Evolutionary conservation across 2,888 invertebrate species (phyloP), one percentile per base, ranked within the genome.

Genomic region (Griposia aprilina): DNA sequence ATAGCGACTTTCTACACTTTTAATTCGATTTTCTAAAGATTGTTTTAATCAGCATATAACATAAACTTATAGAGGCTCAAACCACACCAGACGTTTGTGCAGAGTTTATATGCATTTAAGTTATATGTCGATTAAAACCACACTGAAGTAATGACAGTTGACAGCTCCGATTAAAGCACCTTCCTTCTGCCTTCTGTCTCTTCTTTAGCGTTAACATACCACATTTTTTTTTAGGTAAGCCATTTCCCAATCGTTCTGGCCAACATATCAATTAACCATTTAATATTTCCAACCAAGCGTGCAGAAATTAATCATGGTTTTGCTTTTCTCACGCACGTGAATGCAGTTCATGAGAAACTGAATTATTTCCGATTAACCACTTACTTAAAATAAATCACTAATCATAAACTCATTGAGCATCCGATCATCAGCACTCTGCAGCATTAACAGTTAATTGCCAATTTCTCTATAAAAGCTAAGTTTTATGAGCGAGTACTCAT

Each of bases 361-460:
- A 36, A 36, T 36, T 36, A 36, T 36, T 69, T 48, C 45, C 26
- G 50, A 71, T 63, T 66, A n/a, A 81, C 36, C 30, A 20, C 52
- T 36, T 55, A 50, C 60, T 80, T 70, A 80, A 74, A 59, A 45
- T 70, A 36, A 69, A 66, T 55, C 23, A 30, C 48, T 30, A 70
- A 81, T 66, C 65, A 70, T 55, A 67, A 68, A 71, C 45, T 62
- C 62, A 76, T 71, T 83, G 55, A 74, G 59, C 70, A 70, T 67
- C 45, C 52, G 45, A 68, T 48, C 50, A n/a, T 69, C 50, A 30
- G 13, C 30, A 65, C 36, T 52, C 26, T 45, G 11, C 55, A 36
- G 50, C 41, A 55, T 74, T 70, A 67, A 48, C 45, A 76, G 59
- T 76, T 72, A 72, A 65, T 36, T 68, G 36, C 50, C 65, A 26